Base-by-base conservation (phyloP, 2,888 invertebrate genomes). In the Mimas tiliae region DNA sequence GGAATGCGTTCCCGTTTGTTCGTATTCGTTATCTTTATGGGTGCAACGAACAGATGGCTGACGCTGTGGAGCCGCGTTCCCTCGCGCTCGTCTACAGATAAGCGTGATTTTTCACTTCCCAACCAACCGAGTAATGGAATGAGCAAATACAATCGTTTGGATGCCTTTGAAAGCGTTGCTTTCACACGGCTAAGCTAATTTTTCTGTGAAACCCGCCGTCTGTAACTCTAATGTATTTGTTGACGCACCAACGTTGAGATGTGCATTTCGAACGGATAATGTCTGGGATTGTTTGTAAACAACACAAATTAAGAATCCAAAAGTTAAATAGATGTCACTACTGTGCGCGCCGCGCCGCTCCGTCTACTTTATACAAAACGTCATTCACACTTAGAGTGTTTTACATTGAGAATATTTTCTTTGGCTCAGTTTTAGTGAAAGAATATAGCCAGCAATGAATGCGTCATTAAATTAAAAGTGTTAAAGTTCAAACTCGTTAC, bases 31-130 rank as follows among this genome's bases (percentile, higher is more conserved):
- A 93, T 93, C 93, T 91, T 88, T 90, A 90, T 89, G 93, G 87
- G 91, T 92, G 93, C 93, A 93, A 92, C 91, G 91, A 91, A 91
- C 93, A 92, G 91, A 93, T 92, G 93, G 87, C 87, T 85, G 81
- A 77, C 77, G 80, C 80, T 83, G 81, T 83, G 86, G 88, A 88
- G 89, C 90, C 88, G 87, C 83, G 89, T 84, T 88, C 87, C 88
- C 85, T 85, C 81, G 79, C 84, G 88, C 89, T 88, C 85, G 86
- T 81, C 75, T 77, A 78, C 83, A 91, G 91, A 93, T 93, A 93
- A 91, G 90, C 91, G 90, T 91, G 92, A 91, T 91, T 92, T 91
- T 92, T 91, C 88, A 91, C 90, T 89, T 91, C 88, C 90, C 87
- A 88, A 91, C 89, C 89, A 87, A 87, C 88, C 86, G 86, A 73